Evolutionary conservation across 2,888 invertebrate genomes (phyloP), one percentile per base, ranked within the genome.

Genomic region (Cephus pygmeus): DNA sequence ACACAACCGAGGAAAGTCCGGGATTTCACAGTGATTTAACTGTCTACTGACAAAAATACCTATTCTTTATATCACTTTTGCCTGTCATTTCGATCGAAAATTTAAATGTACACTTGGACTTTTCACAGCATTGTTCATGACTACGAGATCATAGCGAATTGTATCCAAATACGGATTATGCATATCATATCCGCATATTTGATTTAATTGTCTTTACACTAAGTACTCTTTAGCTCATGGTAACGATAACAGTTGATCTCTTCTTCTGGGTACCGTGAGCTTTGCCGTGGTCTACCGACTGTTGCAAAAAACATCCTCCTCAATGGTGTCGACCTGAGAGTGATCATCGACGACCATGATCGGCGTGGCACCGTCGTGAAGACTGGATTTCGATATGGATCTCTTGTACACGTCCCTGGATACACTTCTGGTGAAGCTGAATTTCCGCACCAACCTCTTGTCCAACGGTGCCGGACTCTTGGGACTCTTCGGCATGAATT

Each of bases 371-470:
- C 93, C 93, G 85, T 93, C 93, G 86, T 92, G 92, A 33, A 93
- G 87, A 82, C 93, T 93, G n/a, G 92, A 91, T 81, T 92, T 92
- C 81, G 93, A 93, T 77, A 92, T 90, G 12, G 93, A 92, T 79
- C 92, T 90, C 82, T 92, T 92, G 86, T 93, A 94, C 34, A 92
- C 91, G 77, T 93, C 93, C 75, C 93, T 91, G 9, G 93, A 93
- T 4, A 94, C 93, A 84, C 93, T 93, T 77, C 93, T 92, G 23
- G 93, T 94, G 85, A 94, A 94, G 75, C 93, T 93, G 87, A 93
- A 93, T 81, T 93, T 92, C 34, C 93, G 91, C 1, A 93, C 93
- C 79, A 93, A 92, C 81, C 92, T 92, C 81, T 93, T 91, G 75
- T 93, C 93, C 74, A 93, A 89, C 0, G 93, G 92, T 1, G 92